These are phyloP conservation scores for Charadrius vociferus DNA, from an alignment of 2,113 vertebrate genomes.

Conservation along the genomic window DNA sequence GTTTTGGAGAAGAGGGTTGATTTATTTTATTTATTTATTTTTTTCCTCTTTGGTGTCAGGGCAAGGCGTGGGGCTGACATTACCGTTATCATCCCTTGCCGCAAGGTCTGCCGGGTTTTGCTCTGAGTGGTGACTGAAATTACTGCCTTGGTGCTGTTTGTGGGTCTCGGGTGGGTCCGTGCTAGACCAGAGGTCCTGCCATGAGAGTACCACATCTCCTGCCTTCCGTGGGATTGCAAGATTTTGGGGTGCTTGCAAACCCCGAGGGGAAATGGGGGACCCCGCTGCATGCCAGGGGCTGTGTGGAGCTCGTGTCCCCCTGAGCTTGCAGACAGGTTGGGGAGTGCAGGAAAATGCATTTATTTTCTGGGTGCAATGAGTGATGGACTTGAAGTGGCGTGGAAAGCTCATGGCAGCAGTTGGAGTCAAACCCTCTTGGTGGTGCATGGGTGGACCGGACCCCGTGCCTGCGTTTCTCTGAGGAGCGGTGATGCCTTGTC, in stretches of 20 bases:
- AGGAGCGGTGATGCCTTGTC: not conserved
- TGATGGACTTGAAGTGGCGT: not conserved
- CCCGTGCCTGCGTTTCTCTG: not conserved
- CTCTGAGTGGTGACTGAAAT: not conserved
- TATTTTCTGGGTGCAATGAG: not conserved
- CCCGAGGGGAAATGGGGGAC: not conserved
- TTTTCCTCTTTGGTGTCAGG: not conserved
- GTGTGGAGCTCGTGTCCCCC: accelerated
- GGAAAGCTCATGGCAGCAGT: not conserved
- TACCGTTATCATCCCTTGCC: not conserved
- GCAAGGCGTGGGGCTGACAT: accelerated
- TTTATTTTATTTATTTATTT: not conserved
- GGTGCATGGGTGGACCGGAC: not conserved
- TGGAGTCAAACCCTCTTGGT: not conserved
- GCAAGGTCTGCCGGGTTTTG: not conserved
- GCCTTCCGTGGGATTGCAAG: not conserved
- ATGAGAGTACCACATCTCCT: accelerated
- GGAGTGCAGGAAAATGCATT: not conserved
- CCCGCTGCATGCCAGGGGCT: accelerated
- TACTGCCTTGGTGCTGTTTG: not conserved
- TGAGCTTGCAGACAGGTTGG: not conserved
- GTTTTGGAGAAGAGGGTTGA: not conserved
- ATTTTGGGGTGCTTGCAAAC: not conserved
- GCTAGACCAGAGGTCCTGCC: not conserved
- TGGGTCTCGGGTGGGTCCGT: not conserved